Evolutionary conservation across 2,113 vertebrate species (phyloP), one percentile per base, ranked within the genome.

Genomic region (Periophthalmus modestus): DNA sequence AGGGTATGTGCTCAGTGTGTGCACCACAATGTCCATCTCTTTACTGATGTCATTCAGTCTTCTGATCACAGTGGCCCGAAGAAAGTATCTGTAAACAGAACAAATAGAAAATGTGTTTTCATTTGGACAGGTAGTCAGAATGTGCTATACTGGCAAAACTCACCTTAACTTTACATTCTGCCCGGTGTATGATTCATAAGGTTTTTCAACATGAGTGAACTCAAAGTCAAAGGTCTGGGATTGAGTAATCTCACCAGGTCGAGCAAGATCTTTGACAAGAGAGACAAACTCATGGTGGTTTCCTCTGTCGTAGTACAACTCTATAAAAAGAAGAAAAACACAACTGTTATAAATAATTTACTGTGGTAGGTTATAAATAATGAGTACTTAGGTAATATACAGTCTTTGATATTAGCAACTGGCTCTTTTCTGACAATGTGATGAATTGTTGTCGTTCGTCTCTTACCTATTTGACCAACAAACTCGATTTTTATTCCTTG

Each of bases 211-310:
- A 0, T 99, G 97, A 1, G 97, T 97, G 92, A 99, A 99, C 80
- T 99, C 98, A 0, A 99, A 99, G 93, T 98, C 96, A 58, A 99
- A 98, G 0, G 95, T 96, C 91, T 98, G 97, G 0, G 97, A 98
- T 0, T 96, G 96, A 65, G 96, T 96, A 77, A 99, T 95, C 61
- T 99, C 97, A 18, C 98, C 98, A 0, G 98, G 97, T 67, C 96
- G 92, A 1, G 97, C 98, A 74, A 99, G 90, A 84, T 99, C 98
- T 87, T 99, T 99, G 80, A 99, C 98, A 86, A 99, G 87, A 5
- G 97, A 99, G 72, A 99, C 97, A 7, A 99, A 99, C 84, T 99
- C 98, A 3, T 99, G 97, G 82, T 98, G 97, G 91, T 99, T 98
- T 71, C 97, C 97, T 74, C 97, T 93, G 90, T 99, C 98, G 3